Evolutionary conservation across 1,140 invertebrate genomes (phyloP), one percentile per base, ranked within the genome.

Genomic region (Cecropterus lyciades): DNA sequence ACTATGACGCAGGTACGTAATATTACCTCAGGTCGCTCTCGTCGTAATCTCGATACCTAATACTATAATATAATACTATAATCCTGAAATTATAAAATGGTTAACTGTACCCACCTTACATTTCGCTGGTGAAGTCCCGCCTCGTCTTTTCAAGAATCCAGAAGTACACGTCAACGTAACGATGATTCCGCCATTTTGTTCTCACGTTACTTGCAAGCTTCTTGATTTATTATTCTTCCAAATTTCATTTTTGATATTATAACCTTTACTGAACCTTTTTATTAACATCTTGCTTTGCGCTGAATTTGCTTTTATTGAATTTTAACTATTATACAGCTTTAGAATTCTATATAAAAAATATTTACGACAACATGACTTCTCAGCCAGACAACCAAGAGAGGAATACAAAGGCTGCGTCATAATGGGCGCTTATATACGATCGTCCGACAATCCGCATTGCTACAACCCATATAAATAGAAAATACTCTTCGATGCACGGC

Each of bases 171-270:
- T 81, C 73, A 82, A 79, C 80, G 75, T 79, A 78, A 78, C 80
- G 80, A 85, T 77, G 82, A 77, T 78, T 77, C 78, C 67, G 82
- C 82, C 84, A 87, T 87, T 75, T 84, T 85, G 67, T 73, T 63
- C 43, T 69, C 57, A 60, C 45, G 57, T 46, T 16, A 37, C 57
- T 60, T 37, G 57, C 45, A 17, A 59, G 40, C 42, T 71, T 59
- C 46, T 53, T 37, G 60, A 45, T 51, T 59, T 64, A 69, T 64
- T 62, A 60, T 53, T 15, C 14, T 48, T 49, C 33, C 49, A 53
- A 15, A 64, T 27, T 24, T 57, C 46, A 67, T 65, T 69, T 37
- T 45, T 30, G 48, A 51, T 62, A 30, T 45, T 48, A 17, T 11
- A 63, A 48, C 11, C 48, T 52, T 52, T 53, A 59, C 53, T 60